These are phyloP conservation scores for Drosophila funebris DNA, from an alignment of 1,140 invertebrate genomes.

Conservation along the genomic window DNA sequence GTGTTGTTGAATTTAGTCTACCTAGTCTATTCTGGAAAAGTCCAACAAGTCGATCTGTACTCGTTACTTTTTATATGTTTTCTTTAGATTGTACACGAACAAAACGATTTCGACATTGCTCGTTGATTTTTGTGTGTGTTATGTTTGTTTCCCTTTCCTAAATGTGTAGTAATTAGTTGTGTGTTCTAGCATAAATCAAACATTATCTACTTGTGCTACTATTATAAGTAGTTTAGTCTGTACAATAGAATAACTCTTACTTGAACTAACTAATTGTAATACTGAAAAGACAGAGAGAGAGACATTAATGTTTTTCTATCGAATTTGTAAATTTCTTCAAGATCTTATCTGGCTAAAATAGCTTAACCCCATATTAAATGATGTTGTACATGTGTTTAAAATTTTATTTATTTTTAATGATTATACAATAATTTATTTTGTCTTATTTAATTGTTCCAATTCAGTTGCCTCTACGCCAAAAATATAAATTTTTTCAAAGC, in stretches of 20 bases:
- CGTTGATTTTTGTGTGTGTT: slow-evolving; percentile 15
- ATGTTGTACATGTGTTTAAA: slow-evolving; percentile 18
- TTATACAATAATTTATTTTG: slow-evolving; percentile 2
- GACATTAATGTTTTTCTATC: neutral
- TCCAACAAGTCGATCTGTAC: slow-evolving; percentile 1
- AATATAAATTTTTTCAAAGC: slow-evolving; percentile 16
- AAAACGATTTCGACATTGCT: neutral
- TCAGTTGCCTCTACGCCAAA: slow-evolving; percentile 21
- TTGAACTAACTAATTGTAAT: slow-evolving; percentile 1
- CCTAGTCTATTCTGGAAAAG: slow-evolving; percentile 26
- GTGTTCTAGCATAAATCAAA: slow-evolving; percentile 23
- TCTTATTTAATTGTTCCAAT: slow-evolving; percentile 17
- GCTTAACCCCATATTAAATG: neutral
- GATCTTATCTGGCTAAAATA: neutral
- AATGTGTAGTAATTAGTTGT: slow-evolving; percentile 51
- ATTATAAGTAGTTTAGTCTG: slow-evolving; percentile 35
- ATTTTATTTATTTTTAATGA: slow-evolving; percentile 22
- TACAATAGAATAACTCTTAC: slow-evolving; percentile 21
- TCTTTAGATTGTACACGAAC: neutral
- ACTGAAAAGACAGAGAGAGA: neutral
- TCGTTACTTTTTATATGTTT: slow-evolving; percentile 13
- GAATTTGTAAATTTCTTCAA: neutral
- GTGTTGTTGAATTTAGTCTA: slow-evolving; percentile 46
- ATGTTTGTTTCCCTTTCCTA: slow-evolving; percentile 32
- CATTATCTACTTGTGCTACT: slow-evolving; percentile 26